Percentiles rank a stretch among this genome's conserved stretches.
These are phyloP conservation scores for Apteryx mantelli DNA, from an alignment of 2,113 vertebrate genomes.

Conservation along the genomic window DNA sequence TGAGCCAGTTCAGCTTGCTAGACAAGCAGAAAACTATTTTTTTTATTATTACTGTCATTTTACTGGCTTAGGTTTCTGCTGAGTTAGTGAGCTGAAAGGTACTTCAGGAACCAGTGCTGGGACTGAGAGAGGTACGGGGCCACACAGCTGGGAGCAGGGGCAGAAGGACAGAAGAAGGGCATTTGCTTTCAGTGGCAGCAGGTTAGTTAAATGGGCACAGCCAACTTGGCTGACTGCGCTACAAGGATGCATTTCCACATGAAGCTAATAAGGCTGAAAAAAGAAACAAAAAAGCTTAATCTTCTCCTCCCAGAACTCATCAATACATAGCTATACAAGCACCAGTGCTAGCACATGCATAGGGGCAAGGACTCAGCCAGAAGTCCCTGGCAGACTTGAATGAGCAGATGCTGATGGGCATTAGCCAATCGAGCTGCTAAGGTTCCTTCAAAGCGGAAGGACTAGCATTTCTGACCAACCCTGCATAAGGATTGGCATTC, in stretches of 20 bases:
- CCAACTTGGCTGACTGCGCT: not conserved
- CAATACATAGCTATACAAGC: not conserved
- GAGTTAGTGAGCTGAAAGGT: not conserved
- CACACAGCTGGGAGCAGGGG: not conserved
- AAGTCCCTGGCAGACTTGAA: not conserved
- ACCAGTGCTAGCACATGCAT: not conserved
- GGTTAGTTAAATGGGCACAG: not conserved
- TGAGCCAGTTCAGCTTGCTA: fast-evolving
- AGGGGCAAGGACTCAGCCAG: not conserved
- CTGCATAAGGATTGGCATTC: not conserved
- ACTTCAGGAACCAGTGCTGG: not conserved
- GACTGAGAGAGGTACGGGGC: not conserved
- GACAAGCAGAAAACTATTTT: not conserved
- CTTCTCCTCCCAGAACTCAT: not conserved
- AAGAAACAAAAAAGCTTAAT: fast-evolving
- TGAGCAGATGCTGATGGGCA: not conserved
- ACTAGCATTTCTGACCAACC: not conserved
- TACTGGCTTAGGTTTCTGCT: not conserved
- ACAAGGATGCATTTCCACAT: not conserved
- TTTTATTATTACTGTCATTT: not conserved
- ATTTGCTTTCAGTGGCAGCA: not conserved
- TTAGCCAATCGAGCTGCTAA: not conserved
- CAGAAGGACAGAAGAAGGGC: fast-evolving
- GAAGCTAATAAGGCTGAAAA: not conserved
- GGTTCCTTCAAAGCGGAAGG: not conserved